phyloP scores from a whole-genome alignment of 2,888 invertebrate species.

The Diabrotica balteata region DNA sequence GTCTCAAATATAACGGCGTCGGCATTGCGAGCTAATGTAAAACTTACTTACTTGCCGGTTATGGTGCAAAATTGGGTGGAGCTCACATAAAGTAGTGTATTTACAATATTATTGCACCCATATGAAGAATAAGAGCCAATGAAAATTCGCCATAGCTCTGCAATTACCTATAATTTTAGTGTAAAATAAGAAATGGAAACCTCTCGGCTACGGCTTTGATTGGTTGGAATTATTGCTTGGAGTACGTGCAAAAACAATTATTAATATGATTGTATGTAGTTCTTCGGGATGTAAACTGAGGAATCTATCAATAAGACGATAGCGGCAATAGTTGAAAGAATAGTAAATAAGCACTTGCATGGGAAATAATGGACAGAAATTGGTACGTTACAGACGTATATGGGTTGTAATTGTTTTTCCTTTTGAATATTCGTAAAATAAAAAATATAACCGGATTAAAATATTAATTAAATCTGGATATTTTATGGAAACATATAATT shows the following conservation, averaged over 20 bases:
- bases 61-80: conserved; percentile 23
- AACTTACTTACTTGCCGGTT: conserved; percentile 20
- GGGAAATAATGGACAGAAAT: neutral
- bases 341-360: neutral
- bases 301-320: conserved; percentile 10
- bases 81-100: conserved; percentile 25
- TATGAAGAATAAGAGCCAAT: conserved; percentile 20
- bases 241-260: conserved; percentile 23
- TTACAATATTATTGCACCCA: conserved; percentile 29
- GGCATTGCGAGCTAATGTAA: conserved; percentile 23
- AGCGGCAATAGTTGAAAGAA: conserved; percentile 1
- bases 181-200: conserved; percentile 25
- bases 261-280: no score
- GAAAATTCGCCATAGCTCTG: conserved; percentile 17
- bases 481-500: no score
- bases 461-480: no score
- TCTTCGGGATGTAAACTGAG: conserved; percentile 6
- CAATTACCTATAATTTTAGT: conserved; percentile 27
- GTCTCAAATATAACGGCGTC: conserved; percentile 17
- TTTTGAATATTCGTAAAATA: no score
- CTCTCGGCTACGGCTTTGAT: conserved; percentile 22
- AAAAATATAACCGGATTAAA: no score
- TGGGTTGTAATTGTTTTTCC: no score
- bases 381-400: conserved; percentile 7
- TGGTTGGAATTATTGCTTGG: conserved; percentile 18